Percentiles rank a stretch among this genome's conserved stretches.
phyloP scores from a whole-genome alignment of 1,140 invertebrate genomes.

The Drosophila pseudoananassae region DNA sequence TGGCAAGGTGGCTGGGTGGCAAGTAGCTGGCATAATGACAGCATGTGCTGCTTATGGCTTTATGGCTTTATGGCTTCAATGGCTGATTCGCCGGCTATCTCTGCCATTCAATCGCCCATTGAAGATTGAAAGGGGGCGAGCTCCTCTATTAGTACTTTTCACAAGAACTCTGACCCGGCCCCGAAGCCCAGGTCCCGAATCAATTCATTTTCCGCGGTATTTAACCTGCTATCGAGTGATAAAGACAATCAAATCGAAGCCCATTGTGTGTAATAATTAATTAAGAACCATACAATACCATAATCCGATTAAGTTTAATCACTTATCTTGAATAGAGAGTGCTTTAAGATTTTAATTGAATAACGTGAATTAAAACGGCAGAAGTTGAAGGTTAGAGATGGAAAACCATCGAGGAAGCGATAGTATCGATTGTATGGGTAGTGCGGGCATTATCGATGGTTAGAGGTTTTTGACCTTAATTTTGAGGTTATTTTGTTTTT shows the following conservation, averaged over 20 bases:
- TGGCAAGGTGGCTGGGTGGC: background rate
- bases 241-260: background rate
- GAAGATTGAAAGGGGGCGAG: conserved; percentile 16
- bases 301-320: no score
- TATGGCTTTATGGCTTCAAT: conserved; percentile 21
- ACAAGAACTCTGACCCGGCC: background rate
- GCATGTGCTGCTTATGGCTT: conserved; percentile 22
- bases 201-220: conserved; percentile 17
- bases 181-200: background rate
- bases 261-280: background rate
- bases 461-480: background rate
- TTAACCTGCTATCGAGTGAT: background rate
- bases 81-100: conserved; percentile 18
- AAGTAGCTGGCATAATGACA: conserved; percentile 34
- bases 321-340: no score
- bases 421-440: no score
- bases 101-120: conserved; percentile 42
- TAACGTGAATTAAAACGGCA: no score
- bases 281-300: no score
- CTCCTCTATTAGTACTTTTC: background rate
- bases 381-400: no score
- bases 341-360: no score
- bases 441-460: no score
- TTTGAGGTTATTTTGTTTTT: background rate
- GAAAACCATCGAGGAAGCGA: no score